These are phyloP conservation scores for Axinella damicornis DNA, from an alignment of 37 sponge, comb jelly and placozoan species.

Conservation along the genomic window DNA sequence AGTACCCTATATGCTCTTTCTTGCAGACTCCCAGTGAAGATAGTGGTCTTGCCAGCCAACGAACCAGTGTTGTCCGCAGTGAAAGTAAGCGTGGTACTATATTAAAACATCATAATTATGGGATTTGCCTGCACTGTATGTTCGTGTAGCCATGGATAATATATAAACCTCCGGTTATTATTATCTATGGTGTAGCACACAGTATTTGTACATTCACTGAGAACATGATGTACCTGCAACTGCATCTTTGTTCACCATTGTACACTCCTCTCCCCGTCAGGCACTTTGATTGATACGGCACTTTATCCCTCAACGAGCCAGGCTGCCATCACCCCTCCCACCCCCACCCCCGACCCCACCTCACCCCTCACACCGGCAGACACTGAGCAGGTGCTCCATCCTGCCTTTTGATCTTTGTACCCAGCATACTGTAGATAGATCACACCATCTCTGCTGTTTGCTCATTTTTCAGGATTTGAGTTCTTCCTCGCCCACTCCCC, in stretches of 20 bases:
- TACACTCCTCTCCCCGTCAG: neutral
- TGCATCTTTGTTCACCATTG: no score
- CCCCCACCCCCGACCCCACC: neutral
- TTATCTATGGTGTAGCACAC: no score
- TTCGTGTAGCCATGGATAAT: neutral
- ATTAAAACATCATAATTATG: no score
- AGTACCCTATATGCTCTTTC: no score
- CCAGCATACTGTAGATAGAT: no score
- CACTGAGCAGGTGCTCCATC: no score
- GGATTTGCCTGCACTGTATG: no score
- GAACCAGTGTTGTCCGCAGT: slow-evolving; percentile 14
- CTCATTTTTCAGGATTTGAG: neutral
- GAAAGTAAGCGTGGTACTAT: neutral
- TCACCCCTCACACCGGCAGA: neutral
- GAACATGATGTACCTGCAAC: no score
- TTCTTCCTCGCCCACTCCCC: neutral
- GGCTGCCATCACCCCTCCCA: neutral
- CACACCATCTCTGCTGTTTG: no score
- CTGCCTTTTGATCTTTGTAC: no score
- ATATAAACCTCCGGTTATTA: neutral
- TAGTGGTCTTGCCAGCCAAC: slow-evolving; percentile 49
- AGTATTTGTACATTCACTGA: no score
- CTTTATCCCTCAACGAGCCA: neutral
- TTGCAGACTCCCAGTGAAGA: slow-evolving; percentile 34
- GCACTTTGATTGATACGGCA: neutral